These are phyloP conservation scores for Apocheima hispidaria DNA, from an alignment of 2,888 invertebrate genomes.

Conservation along the genomic window DNA sequence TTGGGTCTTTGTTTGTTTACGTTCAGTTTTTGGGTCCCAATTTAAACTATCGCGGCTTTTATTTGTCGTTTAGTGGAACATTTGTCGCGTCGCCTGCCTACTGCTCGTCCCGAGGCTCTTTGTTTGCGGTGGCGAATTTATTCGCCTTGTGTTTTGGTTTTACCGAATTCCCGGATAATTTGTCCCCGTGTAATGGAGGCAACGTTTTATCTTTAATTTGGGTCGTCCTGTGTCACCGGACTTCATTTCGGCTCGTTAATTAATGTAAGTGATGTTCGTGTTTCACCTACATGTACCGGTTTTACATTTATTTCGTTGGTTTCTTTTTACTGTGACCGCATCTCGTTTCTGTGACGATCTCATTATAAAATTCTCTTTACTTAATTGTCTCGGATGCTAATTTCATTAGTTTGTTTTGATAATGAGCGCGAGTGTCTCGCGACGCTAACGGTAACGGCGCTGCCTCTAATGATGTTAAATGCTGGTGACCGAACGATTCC, in stretches of 20 bases:
- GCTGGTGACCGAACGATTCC: conserved; percentile 54
- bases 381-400: conserved; percentile 20
- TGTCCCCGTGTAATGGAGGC: conserved; percentile 69
- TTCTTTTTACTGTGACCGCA: conserved; percentile 28
- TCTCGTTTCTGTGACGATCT: conserved; percentile 21
- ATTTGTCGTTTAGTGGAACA: conserved; percentile 83
- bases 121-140: conserved; percentile 75
- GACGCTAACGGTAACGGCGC: conserved; percentile 25
- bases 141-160: conserved; percentile 65
- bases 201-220: conserved; percentile 79
- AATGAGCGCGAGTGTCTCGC: conserved; percentile 14
- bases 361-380: conserved; percentile 16
- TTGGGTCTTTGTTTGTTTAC: conserved; percentile 77
- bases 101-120: conserved; percentile 63
- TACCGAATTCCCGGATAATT: conserved; percentile 70
- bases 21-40: conserved; percentile 81
- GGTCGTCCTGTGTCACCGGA: conserved; percentile 66
- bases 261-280: conserved; percentile 63
- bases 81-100: conserved; percentile 70
- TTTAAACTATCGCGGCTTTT: conserved; percentile 83
- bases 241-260: conserved; percentile 68
- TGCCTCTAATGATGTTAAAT: conserved; percentile 32
- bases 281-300: conserved; percentile 45
- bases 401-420: conserved; percentile 25
- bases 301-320: conserved; percentile 40